Evolutionary conservation across 2,888 invertebrate species (phyloP).

Genomic region (Netelia melanura): DNA sequence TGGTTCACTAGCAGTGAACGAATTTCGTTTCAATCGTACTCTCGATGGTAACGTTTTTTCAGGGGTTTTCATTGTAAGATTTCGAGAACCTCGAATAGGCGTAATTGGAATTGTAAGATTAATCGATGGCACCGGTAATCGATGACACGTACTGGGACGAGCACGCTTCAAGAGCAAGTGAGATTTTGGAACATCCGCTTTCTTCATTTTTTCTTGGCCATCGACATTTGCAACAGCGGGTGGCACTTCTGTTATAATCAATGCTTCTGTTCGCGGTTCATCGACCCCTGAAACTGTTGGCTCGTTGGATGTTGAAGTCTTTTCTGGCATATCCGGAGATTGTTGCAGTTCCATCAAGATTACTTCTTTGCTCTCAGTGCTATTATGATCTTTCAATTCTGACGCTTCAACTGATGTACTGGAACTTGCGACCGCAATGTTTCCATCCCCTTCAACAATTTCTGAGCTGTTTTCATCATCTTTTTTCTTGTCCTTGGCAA

Average conservation of each 20-base stretch:
- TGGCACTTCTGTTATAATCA: too few species aligned
- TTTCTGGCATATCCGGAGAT: too few species aligned
- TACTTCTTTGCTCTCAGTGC: too few species aligned
- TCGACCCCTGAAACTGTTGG: too few species aligned
- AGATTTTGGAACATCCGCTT: neutral
- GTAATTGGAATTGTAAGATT: neutral
- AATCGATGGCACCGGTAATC: neutral
- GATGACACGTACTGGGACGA: neutral
- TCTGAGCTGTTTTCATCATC: conserved; percentile 4
- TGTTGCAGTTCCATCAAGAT: too few species aligned
- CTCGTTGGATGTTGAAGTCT: too few species aligned
- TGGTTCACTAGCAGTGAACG: neutral
- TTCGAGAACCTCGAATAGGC: neutral
- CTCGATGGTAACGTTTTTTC: neutral
- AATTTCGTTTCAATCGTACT: neutral
- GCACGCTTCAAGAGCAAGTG: neutral
- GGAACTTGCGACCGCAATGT: too few species aligned
- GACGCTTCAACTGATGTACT: too few species aligned
- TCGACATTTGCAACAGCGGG: too few species aligned
- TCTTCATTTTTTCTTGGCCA: too few species aligned
- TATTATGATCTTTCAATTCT: too few species aligned
- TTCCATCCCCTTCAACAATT: neutral
- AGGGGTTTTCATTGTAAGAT: neutral
- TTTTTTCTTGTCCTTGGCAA: neutral
- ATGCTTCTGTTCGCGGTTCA: too few species aligned